Evolutionary conservation across 2,797 vertebrate genomes (phyloP).

Genomic region (Protosalanx chinensis): DNA sequence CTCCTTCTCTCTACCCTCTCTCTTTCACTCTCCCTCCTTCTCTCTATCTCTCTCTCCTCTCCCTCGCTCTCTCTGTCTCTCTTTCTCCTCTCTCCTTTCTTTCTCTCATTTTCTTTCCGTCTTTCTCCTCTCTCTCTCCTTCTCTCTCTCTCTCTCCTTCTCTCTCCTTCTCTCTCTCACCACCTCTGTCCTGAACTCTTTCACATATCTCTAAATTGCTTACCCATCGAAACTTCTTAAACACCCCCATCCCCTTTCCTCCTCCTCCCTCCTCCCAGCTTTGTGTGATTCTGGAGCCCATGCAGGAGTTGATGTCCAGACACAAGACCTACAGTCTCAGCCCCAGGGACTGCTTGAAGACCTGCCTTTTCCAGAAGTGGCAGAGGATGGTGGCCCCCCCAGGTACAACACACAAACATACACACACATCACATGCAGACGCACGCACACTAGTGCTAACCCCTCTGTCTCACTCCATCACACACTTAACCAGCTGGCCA

Average conservation of each 20-base stretch:
- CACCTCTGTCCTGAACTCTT: slow-evolving; percentile 79
- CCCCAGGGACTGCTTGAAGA: slow-evolving; percentile 98
- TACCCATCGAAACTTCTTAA: slow-evolving; percentile 3
- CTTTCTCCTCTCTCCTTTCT: neutral
- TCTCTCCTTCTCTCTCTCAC: neutral
- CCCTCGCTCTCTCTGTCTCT: neutral
- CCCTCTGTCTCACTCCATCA: neutral
- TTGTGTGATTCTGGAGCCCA: slow-evolving; percentile 98
- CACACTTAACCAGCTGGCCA: neutral
- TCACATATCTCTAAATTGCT: neutral
- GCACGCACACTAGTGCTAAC: slow-evolving; percentile 2
- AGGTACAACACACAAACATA: slow-evolving; percentile 65
- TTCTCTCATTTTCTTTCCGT: neutral
- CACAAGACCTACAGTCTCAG: slow-evolving; percentile 99
- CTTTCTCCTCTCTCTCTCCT: no score
- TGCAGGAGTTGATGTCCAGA: slow-evolving; percentile 99
- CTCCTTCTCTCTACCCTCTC: neutral
- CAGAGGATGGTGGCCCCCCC: slow-evolving; percentile 98
- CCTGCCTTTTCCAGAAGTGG: slow-evolving; percentile 99
- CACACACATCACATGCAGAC: slow-evolving; percentile 12
- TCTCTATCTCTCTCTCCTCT: neutral
- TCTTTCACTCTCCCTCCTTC: neutral
- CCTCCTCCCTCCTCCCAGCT: slow-evolving; percentile 71
- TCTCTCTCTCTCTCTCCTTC: neutral
- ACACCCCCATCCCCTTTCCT: neutral